Base-by-base conservation (phyloP, 2,113 vertebrate genomes). In the Hoplias malabaricus region DNA sequence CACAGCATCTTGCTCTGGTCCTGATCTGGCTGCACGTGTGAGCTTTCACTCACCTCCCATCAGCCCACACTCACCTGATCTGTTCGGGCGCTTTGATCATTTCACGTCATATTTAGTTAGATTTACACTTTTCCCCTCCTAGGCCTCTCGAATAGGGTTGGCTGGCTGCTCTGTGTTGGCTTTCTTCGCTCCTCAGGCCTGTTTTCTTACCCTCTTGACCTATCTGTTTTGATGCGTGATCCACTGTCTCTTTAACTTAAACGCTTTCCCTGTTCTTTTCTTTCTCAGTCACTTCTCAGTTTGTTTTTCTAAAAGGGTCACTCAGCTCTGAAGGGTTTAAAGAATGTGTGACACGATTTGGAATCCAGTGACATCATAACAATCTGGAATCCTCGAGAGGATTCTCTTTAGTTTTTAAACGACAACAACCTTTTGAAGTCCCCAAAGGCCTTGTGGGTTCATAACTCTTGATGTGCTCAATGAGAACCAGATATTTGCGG, bases 291-390 rank as follows among this genome's bases (percentile, higher is more conserved):
- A 42, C 56, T 75, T 61, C 48, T 56, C 59, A 29, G 7, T 27
- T 78, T 67, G n/a, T 77, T 77, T 67, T 73, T 65, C 50, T 61
- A 43, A 34, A 81, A 81, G 16, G 40, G 62, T 69, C 59, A 34
- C 65, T 34, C 66, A 29, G 48, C 66, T 73, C 46, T 65, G 74
- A 57, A 79, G 33, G 1, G 19, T 29, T 59, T 36, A 25, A 65
- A 62, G 69, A 74, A 77, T 80, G 65, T 77, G 56, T 53, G 38
- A 59, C 21, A 19, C 59, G 29, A 73, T 50, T 25, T 33, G 61
- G 79, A 53, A 61, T 63, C n/a, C 81, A 67, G 65, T 87, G 86
- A 86, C 82, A 79, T 86, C 82, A 79, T 72, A 43, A 8, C 74
- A 78, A 83, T 88, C 84, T 85, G 19, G 34, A 42, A 73, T 48